phyloP scores from a whole-genome alignment of 1,140 invertebrate genomes.

The Pseudomyrmex sp. region DNA sequence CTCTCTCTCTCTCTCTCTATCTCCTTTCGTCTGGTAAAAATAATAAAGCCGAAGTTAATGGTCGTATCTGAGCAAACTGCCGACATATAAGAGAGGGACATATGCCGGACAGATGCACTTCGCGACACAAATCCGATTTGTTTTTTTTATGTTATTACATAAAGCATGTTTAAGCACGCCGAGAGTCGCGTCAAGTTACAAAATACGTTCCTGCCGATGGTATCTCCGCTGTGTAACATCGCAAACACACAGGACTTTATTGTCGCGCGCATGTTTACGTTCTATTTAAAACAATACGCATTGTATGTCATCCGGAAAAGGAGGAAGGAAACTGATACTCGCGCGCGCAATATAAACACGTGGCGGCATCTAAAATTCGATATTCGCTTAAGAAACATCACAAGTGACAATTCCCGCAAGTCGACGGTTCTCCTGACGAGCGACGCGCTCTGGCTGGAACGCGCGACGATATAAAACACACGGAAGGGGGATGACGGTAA shows the following conservation, averaged over 20 bases:
- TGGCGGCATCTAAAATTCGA: constrained; percentile 18
- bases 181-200: background rate
- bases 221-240: background rate
- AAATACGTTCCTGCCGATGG: background rate
- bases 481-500: background rate
- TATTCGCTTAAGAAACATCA: background rate
- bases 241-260: background rate
- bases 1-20: background rate
- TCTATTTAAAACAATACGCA: background rate
- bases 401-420: background rate
- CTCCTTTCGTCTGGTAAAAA: constrained; percentile 6
- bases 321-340: background rate
- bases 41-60: constrained; percentile 44
- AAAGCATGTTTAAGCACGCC: background rate
- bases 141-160: background rate
- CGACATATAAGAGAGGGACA: background rate
- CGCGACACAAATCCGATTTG: background rate
- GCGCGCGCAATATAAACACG: background rate
- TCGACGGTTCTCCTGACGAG: background rate
- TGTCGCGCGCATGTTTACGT: background rate
- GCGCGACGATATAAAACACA: constrained; percentile 47
- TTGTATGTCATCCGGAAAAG: background rate
- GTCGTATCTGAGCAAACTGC: constrained; percentile 3
- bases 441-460: background rate
- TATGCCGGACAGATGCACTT: background rate